phyloP scores from a whole-genome alignment of 2,888 invertebrate species.

The Amaurobius ferox region DNA sequence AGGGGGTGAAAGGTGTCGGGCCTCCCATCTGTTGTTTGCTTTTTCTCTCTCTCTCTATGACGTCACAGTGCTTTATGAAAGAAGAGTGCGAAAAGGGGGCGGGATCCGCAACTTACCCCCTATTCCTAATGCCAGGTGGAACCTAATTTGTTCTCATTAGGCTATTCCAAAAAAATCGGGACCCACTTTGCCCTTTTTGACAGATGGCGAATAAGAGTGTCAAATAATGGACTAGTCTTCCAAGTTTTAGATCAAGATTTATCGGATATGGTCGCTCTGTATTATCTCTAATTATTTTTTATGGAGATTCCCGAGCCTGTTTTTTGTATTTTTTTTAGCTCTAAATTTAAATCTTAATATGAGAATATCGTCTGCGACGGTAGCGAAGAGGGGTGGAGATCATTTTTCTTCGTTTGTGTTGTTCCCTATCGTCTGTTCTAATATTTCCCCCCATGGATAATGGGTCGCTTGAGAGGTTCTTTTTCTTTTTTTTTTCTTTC shows the following conservation, averaged over 20 bases:
- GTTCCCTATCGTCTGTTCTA: neutral
- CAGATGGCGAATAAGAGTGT: conserved; percentile 58
- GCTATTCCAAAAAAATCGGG: conserved; percentile 37
- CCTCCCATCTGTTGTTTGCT: conserved; percentile 67
- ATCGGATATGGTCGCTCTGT: conserved; percentile 47
- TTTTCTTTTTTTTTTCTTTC: neutral
- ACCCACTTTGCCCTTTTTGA: conserved; percentile 44
- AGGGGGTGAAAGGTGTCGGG: neutral
- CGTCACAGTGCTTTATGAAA: conserved; percentile 37
- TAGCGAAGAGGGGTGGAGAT: conserved; percentile 28
- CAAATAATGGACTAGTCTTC: conserved; percentile 43
- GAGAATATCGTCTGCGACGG: conserved; percentile 5
- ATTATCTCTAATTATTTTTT: conserved; percentile 70
- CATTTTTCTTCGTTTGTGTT: conserved; percentile 67
- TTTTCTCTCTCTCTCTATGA: conserved; percentile 28
- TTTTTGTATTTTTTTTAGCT: conserved; percentile 19
- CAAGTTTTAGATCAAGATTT: conserved; percentile 63
- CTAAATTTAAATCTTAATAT: conserved; percentile 63
- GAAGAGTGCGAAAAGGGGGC: conserved; percentile 63
- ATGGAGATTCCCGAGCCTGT: conserved; percentile 19
- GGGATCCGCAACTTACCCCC: conserved; percentile 28
- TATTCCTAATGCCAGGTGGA: conserved; percentile 52
- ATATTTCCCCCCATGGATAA: neutral
- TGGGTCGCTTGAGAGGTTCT: neutral
- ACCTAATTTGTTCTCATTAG: conserved; percentile 71